Evolutionary conservation across 2,888 invertebrate genomes (phyloP).

Genomic region (Listrodromus nycthemerus): DNA sequence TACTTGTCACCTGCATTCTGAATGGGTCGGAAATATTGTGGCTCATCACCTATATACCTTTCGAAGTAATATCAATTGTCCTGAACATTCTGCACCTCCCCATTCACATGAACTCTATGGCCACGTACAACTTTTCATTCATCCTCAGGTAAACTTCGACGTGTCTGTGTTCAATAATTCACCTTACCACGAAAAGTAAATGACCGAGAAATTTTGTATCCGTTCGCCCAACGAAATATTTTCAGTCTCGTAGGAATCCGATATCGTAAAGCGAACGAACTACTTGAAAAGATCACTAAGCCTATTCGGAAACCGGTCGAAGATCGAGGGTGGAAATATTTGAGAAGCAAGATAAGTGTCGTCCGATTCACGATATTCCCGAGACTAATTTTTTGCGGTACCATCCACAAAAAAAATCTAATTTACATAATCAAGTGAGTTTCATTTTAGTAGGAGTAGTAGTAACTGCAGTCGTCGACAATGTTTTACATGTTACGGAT

Average conservation of each 20-base stretch:
- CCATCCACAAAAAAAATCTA: neutral
- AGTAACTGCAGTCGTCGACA: too few relatives aligned
- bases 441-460: too few relatives aligned
- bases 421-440: conserved; percentile 41
- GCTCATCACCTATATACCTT: neutral
- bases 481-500: too few relatives aligned
- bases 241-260: conserved; percentile 15
- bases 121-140: neutral
- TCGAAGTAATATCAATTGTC: neutral
- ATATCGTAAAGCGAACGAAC: conserved; percentile 39
- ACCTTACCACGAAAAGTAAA: neutral
- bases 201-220: too few relatives aligned
- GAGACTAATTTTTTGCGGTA: neutral
- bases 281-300: conserved; percentile 18
- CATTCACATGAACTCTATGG: neutral
- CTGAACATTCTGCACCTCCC: conserved; percentile 14
- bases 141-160: neutral
- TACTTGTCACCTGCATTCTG: neutral
- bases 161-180: neutral
- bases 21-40: neutral
- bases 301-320: neutral
- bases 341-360: neutral
- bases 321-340: neutral
- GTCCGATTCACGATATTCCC: neutral
- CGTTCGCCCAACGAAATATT: neutral